These are phyloP conservation scores for Cephonodes hylas DNA, from an alignment of 2,888 invertebrate genomes.

Conservation along the genomic window DNA sequence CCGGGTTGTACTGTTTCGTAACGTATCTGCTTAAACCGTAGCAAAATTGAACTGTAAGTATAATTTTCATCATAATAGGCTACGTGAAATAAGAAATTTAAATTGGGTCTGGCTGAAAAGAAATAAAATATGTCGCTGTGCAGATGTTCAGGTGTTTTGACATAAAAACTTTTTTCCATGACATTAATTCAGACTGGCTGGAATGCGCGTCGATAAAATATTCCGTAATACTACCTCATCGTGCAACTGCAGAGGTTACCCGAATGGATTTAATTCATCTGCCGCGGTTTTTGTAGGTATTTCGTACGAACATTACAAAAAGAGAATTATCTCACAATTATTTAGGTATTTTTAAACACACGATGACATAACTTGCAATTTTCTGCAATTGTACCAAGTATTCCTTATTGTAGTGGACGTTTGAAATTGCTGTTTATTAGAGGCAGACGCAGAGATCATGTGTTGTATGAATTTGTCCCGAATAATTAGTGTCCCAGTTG, in stretches of 20 bases:
- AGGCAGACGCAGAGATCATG: not conserved
- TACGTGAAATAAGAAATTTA: too few relatives aligned
- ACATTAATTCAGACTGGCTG: not conserved
- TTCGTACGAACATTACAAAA: not conserved
- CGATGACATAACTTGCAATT: slow-evolving; percentile 1
- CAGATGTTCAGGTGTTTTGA: not conserved
- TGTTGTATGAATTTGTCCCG: not conserved
- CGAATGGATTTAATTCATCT: not conserved
- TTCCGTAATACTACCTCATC: not conserved
- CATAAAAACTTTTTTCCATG: not conserved
- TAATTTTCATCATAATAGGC: not conserved
- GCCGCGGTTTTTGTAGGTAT: not conserved
- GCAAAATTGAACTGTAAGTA: too few relatives aligned
- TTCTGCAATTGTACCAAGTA: not conserved
- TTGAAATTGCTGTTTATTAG: slow-evolving; percentile 1
- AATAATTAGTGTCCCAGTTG: not conserved
- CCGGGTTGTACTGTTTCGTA: slow-evolving; percentile 10
- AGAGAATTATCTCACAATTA: slow-evolving; percentile 14
- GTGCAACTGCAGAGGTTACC: not conserved
- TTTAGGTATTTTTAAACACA: not conserved
- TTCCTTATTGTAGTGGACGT: not conserved
- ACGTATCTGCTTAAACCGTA: not conserved
- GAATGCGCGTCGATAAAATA: not conserved
- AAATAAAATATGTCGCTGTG: not conserved
- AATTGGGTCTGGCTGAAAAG: not conserved